Base-by-base conservation (phyloP, 1,140 invertebrate species). In the Arion vulgaris region DNA sequence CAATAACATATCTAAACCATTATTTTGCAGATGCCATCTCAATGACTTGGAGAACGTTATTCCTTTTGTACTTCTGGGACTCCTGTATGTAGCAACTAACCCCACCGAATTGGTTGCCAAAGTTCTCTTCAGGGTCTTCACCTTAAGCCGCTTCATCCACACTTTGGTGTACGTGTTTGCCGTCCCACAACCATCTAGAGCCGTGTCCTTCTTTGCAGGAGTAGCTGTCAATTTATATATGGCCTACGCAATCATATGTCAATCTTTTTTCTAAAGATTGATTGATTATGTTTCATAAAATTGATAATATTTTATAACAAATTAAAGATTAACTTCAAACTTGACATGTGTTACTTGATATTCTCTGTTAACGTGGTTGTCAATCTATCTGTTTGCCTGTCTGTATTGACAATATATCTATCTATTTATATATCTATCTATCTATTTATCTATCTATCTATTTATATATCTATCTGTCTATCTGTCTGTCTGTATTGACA, bases 11-110 rank as follows among this genome's bases (percentile, higher is more conserved):
- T n/a, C n/a, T n/a, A n/a, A n/a, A n/a, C n/a, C n/a, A n/a, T n/a
- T n/a, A n/a, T 76, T 51, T 92, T 91, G 4, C 86, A 95, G 95
- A 85, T 94, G 94, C 26, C 95, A 96, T 87, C 90, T 93, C 76
- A 96, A 95, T 86, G 95, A 96, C 87, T 84, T 96, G 75, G 95
- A 96, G 89, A 96, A 95, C 85, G 93, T 95, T 81, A 88, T 94
- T 17, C 92, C 94, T 7, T 95, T 95, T 92, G 92, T 95, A 15
- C 86, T 94, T 0, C 90, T 94, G 62, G 95, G 94, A 1, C 92
- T 94, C 0, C 83, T 95, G 0, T 96, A 95, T 89, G 89, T 95
- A 0, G 87, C 93, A 57, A 95, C 94, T 0, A 92, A 92, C 68
- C 95, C 95, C 26, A 86, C 88, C 9, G 66, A 89, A 11, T 91